phyloP scores from a whole-genome alignment of 2,888 invertebrate species.

The Drosophila paranaensis region DNA sequence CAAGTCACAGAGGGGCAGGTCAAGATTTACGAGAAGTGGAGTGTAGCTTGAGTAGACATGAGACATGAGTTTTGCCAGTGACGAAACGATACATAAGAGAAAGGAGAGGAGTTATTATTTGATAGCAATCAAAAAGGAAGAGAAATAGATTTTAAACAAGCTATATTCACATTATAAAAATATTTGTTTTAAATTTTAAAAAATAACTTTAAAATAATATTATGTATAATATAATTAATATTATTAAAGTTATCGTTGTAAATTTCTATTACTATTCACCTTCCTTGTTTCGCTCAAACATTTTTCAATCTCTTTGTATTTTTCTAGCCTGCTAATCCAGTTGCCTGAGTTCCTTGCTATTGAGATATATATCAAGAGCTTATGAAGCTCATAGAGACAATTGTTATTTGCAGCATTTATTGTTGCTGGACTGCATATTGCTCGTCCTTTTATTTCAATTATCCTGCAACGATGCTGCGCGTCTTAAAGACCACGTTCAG shows the following conservation, averaged over 20 bases:
- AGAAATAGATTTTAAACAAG: not conserved
- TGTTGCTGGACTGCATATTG: not conserved
- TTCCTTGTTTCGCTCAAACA: no score
- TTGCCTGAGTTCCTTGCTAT: not conserved
- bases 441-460: slow-evolving; percentile 49
- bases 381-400: not conserved
- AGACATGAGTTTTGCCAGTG: not conserved
- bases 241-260: no score
- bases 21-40: not conserved
- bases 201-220: no score
- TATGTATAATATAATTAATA: no score
- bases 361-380: not conserved
- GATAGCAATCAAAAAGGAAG: not conserved
- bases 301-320: no score
- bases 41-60: not conserved
- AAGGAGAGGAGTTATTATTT: not conserved
- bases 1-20: slow-evolving; percentile 6
- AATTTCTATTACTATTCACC: no score
- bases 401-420: not conserved
- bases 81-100: not conserved
- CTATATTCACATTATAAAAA: no score
- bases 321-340: not conserved
- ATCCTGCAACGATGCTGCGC: slow-evolving; percentile 10
- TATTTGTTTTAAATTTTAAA: no score
- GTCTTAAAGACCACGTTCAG: slow-evolving; percentile 35